phyloP scores from a whole-genome alignment of 1,140 invertebrate genomes.

The Stratiolaelaps scimitus region DNA sequence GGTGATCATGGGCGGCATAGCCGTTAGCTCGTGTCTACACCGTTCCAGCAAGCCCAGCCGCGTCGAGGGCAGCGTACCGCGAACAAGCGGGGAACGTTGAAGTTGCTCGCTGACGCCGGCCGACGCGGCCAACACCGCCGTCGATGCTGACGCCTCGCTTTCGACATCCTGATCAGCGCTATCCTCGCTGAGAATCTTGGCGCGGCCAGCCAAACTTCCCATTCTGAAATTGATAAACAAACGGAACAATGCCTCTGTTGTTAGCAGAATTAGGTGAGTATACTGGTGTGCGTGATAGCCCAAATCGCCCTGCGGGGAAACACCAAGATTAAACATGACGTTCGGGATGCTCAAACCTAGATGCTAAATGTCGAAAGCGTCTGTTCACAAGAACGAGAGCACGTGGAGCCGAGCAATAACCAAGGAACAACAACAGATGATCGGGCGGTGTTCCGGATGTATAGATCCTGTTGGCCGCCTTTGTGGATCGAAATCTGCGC shows the following conservation, averaged over 20 bases:
- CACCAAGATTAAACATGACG: too few relatives aligned
- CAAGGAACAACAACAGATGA: too few relatives aligned
- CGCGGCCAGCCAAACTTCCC: conserved; percentile 57
- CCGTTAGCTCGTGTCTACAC: conserved; percentile 44
- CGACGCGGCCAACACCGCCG: background rate
- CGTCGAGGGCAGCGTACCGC: conserved; percentile 34
- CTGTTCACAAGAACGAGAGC: background rate
- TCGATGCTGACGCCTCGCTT: background rate
- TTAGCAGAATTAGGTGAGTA: too few relatives aligned
- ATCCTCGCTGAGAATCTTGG: conserved; percentile 53
- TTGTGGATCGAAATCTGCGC: background rate
- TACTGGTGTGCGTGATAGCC: too few relatives aligned
- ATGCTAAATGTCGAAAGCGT: background rate
- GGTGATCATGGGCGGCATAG: conserved; percentile 42
- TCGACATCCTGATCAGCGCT: conserved; percentile 47
- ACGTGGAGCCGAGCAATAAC: background rate
- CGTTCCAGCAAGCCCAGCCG: conserved; percentile 46
- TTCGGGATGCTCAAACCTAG: background rate
- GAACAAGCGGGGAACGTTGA: too few relatives aligned
- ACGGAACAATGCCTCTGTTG: too few relatives aligned
- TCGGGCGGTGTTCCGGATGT: too few relatives aligned
- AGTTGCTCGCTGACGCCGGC: too few relatives aligned
- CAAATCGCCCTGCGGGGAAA: too few relatives aligned
- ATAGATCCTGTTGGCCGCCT: background rate
- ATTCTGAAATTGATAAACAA: conserved; percentile 47